A percentile compares a stretch with the other conserved stretches of the same genome.
These are phyloP conservation scores for Taenaris catops DNA, from an alignment of 2,888 invertebrate genomes.

Conservation along the genomic window DNA sequence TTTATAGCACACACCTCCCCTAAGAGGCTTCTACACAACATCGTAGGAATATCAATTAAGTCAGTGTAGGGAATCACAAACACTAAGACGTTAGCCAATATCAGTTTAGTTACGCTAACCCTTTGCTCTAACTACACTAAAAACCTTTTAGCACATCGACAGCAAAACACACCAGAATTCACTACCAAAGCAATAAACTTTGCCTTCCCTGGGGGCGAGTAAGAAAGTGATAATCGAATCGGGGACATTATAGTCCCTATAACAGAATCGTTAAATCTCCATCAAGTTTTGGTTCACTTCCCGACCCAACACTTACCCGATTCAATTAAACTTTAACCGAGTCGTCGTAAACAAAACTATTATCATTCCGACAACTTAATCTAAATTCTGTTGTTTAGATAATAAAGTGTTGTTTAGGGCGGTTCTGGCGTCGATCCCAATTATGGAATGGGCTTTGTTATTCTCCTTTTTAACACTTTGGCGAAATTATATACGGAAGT, in stretches of 20 bases:
- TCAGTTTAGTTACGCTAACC: neutral
- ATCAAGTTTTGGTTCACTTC: slow-evolving; percentile 42
- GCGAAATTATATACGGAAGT: too few relatives aligned
- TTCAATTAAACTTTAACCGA: slow-evolving; percentile 77
- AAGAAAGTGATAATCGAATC: slow-evolving; percentile 28
- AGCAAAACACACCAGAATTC: slow-evolving; percentile 10
- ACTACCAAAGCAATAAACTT: slow-evolving; percentile 15
- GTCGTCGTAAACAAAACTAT: slow-evolving; percentile 58
- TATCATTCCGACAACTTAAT: slow-evolving; percentile 30
- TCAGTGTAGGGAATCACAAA: too few relatives aligned
- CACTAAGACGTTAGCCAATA: too few relatives aligned
- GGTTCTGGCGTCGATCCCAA: slow-evolving; percentile 33
- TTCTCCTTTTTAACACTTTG: too few relatives aligned
- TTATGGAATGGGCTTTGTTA: slow-evolving; percentile 20
- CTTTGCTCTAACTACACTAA: slow-evolving; percentile 7
- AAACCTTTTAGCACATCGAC: slow-evolving; percentile 16
- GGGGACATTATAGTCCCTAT: slow-evolving; percentile 20
- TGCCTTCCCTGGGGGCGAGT: slow-evolving; percentile 24
- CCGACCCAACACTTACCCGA: slow-evolving; percentile 37
- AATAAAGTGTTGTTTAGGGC: slow-evolving; percentile 25
- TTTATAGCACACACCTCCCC: too few relatives aligned
- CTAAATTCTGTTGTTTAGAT: slow-evolving; percentile 35
- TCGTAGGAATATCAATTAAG: too few relatives aligned
- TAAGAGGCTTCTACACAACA: too few relatives aligned
- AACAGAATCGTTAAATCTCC: slow-evolving; percentile 50